Evolutionary conservation across 2,113 vertebrate genomes (phyloP), one percentile per base, ranked within the genome.

Genomic region (Megatriorchis doriae): DNA sequence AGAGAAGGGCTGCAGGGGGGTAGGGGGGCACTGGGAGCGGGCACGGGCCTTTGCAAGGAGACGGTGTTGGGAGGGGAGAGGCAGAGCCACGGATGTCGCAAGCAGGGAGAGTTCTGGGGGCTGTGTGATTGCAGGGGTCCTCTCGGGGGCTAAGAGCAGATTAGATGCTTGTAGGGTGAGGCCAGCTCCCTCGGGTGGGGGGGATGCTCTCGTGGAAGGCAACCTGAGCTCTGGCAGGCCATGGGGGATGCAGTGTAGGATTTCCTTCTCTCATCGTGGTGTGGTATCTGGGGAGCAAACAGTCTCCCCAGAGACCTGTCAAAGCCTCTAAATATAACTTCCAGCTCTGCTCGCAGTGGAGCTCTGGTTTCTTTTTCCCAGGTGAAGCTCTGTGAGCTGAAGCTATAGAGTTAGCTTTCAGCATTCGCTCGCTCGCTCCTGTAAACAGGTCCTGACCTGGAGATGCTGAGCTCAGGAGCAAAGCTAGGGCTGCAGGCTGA

Each of bases 361-460:
- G 42, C 75, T 96, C 82, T 70, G 18, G 40, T 96, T 96, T 96
- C 81, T 66, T 91, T 94, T 90, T 84, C 68, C 53, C 55, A 52
- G 73, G 87, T 96, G 80, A 68, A 27, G 50, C 34, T 53, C 48
- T 0, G 1, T 58, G 75, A 94, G 32, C 61, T 79, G 79, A 63
- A 78, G 59, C 58, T 79, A 47, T 70, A 27, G 47, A 66, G 43
- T 65, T 89, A 47, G 8, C 63, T 91, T 85, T 77, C 75, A 87
- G 56, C 4, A 1, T 45, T 71, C 0, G 0, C 72, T 79, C 59
- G 36, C 70, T 86, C 23, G 27, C 42, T 83, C 9, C 48, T 14
- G 13, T 80, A 68, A 77, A 26, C 0, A 1, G 16, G 13, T 58
- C 34, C 65, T 71, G 85, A 18, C 26, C 85, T 61, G 21, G 34